Evolutionary conservation across 2,113 vertebrate genomes (phyloP).

Genomic region (Hyperopisus bebe): DNA sequence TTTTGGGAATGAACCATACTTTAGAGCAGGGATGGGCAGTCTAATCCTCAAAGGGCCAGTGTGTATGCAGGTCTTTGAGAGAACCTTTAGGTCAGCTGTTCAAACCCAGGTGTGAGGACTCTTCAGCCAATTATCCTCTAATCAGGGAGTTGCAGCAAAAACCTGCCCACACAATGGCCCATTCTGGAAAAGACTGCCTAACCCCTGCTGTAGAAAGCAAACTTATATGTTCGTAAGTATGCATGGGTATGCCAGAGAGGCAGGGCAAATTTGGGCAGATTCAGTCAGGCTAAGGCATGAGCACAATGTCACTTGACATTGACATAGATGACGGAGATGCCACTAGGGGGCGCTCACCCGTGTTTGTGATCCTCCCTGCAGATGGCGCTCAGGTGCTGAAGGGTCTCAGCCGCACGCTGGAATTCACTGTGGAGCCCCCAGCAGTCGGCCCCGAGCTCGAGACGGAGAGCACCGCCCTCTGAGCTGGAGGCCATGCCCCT

Average conservation of each 20-base stretch:
- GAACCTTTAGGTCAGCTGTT: background rate
- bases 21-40: background rate
- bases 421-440: conserved; percentile 52
- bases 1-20: background rate
- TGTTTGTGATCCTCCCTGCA: conserved; percentile 42
- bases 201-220: background rate
- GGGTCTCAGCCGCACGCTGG: conserved; percentile 61
- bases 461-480: conserved; percentile 80
- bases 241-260: background rate
- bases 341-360: background rate
- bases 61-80: background rate
- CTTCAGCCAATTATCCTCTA: background rate
- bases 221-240: background rate
- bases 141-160: background rate
- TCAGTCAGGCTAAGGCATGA: background rate
- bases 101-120: background rate
- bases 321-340: background rate
- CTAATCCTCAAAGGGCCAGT: background rate
- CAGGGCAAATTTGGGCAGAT: background rate
- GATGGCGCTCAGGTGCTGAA: conserved; percentile 63
- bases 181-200: background rate
- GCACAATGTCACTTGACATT: background rate
- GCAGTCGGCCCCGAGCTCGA: conserved; percentile 50
- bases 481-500: conserved; percentile 31
- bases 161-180: background rate